Evolutionary conservation across 2,797 vertebrate genomes (phyloP), one percentile per base, ranked within the genome.

Genomic region (Myiotriccus ornatus): DNA sequence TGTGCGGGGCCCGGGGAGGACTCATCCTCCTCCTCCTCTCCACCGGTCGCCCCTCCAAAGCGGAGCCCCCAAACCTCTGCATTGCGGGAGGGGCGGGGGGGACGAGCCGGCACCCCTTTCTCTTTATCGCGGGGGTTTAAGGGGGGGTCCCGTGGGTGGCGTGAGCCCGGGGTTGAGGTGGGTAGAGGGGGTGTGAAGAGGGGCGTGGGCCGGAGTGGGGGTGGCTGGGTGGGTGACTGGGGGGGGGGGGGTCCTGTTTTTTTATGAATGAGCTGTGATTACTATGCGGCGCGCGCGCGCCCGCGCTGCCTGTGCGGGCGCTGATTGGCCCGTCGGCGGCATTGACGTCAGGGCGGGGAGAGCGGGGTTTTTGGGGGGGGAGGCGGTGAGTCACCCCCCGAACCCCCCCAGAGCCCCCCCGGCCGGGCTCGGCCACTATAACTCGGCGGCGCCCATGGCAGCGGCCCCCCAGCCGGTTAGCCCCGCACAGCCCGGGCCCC

Each of bases 261-360:
- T 91, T 97, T 97, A 97, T 98, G 97, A 98, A 98, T 98, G 97
- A 93, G 95, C 94, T 16, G 92, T 81, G 21, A 96, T 97, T 97
- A 97, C 93, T 89, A 96, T 94, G 97, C 96, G 79, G 78, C 91
- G 84, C 94, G 56, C 46, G 87, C 60, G 89, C 95, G 73, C 77
- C 83, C 96, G 88, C 89, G 60, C 87, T 70, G 63, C 86, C 82
- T 18, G 34, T 21, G 23, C 64, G 73, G n/a, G 71, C 44, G 55
- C 91, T 77, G 91, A 98, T 98, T 98, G 97, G 97, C 78, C 83
- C 12, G 65, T 43, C 24, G 23, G 83, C 37, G 43, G n/a, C 20
- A 35, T 89, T 97, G 96, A 97, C 97, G 97, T 98, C 97, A 97
- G 84, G 65, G 94, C 78, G 91, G 69, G 95, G 76, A 7, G 35